Evolutionary conservation across 2,113 vertebrate genomes (phyloP).

Genomic region (Syngnathus scovelli): DNA sequence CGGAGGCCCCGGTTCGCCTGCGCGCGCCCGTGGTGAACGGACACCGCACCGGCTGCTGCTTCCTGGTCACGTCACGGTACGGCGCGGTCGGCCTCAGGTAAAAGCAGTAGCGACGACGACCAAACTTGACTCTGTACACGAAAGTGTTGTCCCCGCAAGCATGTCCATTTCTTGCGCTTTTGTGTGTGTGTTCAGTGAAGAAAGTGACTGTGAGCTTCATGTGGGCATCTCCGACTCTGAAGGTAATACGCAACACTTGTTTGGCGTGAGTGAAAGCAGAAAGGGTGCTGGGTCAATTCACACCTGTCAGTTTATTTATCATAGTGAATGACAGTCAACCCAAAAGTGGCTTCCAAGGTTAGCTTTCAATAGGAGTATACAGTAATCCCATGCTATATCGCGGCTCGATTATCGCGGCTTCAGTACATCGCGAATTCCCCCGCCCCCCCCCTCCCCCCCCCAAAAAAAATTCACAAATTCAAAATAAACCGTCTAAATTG

Average conservation of each 20-base stretch:
- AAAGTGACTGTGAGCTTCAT: slow-evolving; percentile 71
- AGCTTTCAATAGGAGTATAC: too few relatives aligned
- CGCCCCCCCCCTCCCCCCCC: too few relatives aligned
- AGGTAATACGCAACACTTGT: slow-evolving; percentile 48
- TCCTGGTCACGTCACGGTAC: slow-evolving; percentile 37
- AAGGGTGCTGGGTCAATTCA: too few relatives aligned
- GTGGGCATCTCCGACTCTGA: slow-evolving; percentile 73
- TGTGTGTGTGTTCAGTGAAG: slow-evolving; percentile 36
- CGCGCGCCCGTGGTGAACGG: slow-evolving; percentile 39
- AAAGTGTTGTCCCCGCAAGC: background rate
- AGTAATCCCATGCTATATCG: too few relatives aligned
- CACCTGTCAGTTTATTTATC: too few relatives aligned
- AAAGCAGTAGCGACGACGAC: background rate
- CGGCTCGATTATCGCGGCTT: too few relatives aligned
- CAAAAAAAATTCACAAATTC: too few relatives aligned
- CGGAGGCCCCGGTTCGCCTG: slow-evolving; percentile 52
- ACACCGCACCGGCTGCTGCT: slow-evolving; percentile 33
- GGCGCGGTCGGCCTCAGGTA: slow-evolving; percentile 43
- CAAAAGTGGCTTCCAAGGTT: too few relatives aligned
- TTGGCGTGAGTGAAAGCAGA: background rate
- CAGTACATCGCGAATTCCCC: too few relatives aligned
- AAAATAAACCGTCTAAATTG: too few relatives aligned
- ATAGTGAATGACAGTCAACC: too few relatives aligned
- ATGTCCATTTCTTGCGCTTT: background rate
- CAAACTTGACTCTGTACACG: background rate